Percentiles rank a stretch among this genome's conserved stretches.
Evolutionary conservation across 2,797 vertebrate species (phyloP).

Genomic region (Lacerta agilis): DNA sequence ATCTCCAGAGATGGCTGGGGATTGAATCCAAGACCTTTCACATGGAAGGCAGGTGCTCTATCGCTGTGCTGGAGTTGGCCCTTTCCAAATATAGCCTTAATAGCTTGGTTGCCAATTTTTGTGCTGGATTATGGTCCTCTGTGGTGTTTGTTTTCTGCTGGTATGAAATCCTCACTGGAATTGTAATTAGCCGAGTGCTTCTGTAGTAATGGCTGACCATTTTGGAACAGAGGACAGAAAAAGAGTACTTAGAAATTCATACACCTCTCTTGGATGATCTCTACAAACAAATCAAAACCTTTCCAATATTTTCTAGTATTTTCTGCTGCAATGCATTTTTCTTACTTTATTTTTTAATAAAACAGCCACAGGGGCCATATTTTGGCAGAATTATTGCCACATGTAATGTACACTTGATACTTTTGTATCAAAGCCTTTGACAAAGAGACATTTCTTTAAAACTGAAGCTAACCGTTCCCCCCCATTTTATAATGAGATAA

Average conservation of each 20-base stretch:
- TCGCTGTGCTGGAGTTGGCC: no score
- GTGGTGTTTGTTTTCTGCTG: not conserved
- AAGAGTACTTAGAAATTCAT: not conserved
- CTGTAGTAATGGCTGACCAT: not conserved
- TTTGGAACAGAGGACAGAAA: not conserved
- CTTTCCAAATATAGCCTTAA: not conserved
- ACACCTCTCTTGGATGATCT: not conserved
- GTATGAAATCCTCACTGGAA: not conserved
- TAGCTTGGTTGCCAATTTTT: not conserved
- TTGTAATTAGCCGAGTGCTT: not conserved
- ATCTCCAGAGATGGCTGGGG: no score
- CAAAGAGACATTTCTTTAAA: not conserved
- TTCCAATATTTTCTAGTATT: not conserved
- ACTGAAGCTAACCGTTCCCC: constrained; percentile 20
- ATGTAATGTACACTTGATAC: not conserved
- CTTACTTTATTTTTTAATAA: constrained; percentile 12
- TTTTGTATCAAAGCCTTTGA: constrained; percentile 13
- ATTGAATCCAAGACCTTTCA: no score
- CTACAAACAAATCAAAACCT: not conserved
- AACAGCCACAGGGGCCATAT: not conserved
- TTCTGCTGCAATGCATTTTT: not conserved
- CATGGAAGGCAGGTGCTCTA: no score
- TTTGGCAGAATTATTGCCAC: constrained; percentile 5
- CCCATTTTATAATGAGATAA: not conserved
- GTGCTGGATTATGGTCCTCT: not conserved